Conservation (phyloP, 2,113 vertebrate genomes). For the Seriola dumerili region DNA sequence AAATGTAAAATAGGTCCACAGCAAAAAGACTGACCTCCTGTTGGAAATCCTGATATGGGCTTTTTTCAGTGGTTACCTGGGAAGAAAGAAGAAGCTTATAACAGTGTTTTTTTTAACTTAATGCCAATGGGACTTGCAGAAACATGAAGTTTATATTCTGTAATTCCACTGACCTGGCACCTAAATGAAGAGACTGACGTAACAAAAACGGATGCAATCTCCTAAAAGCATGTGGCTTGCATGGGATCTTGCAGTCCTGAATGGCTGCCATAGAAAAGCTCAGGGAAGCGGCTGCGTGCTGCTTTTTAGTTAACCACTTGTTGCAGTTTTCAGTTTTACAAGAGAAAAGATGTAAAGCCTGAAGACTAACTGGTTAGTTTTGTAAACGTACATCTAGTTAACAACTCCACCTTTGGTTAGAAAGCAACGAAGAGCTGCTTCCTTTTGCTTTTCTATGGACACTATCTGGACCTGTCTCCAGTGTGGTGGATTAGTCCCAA, state of each 20-base stretch:
- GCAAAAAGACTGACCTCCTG: not conserved
- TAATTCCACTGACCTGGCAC: not conserved
- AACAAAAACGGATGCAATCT: not conserved
- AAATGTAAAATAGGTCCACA: not conserved
- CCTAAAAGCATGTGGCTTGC: not conserved
- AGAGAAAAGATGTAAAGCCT: not conserved
- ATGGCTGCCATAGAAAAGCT: not conserved
- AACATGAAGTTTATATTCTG: not conserved
- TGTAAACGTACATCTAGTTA: not conserved
- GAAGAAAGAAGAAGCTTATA: not conserved
- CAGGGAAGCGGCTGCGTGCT: not conserved
- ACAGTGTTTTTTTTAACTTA: not conserved
- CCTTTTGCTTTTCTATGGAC: not conserved
- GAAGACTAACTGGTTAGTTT: not conserved
- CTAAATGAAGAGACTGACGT: not conserved
- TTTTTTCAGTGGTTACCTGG: not conserved
- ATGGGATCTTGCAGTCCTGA: not conserved
- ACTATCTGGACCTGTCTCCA: not conserved
- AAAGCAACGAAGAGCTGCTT: not conserved
- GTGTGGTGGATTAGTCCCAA: too few species aligned
- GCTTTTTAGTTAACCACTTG: not conserved
- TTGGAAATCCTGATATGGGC: not conserved
- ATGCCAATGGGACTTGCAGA: not conserved
- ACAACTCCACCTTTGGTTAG: not conserved
- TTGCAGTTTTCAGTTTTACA: not conserved